Percentiles rank a stretch among this genome's conserved stretches.
phyloP scores from a whole-genome alignment of 2,797 vertebrate species.

The Poecilia wingei region DNA sequence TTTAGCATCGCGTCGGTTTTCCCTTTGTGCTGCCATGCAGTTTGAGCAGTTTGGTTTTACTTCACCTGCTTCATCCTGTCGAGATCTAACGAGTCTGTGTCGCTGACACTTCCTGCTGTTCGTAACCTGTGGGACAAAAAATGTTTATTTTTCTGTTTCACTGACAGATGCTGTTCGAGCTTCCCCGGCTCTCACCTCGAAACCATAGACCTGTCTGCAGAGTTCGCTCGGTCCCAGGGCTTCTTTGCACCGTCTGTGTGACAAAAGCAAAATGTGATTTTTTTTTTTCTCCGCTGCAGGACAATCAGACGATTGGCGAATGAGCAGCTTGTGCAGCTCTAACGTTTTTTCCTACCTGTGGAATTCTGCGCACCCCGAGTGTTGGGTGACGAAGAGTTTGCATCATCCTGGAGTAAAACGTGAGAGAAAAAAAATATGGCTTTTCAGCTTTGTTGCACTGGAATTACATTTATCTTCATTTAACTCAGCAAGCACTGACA shows the following conservation, averaged over 20 bases:
- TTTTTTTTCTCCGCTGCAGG: too few relatives aligned
- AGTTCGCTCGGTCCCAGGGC: slow-evolving; percentile 97
- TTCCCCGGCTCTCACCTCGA: slow-evolving; percentile 85
- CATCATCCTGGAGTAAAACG: slow-evolving; percentile 86
- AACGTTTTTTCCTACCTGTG: slow-evolving; percentile 78
- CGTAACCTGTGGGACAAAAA: slow-evolving; percentile 85
- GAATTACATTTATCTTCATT: neutral
- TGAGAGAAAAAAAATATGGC: neutral
- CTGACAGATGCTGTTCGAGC: slow-evolving; percentile 81
- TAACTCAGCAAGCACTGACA: neutral
- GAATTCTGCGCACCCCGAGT: slow-evolving; percentile 87
- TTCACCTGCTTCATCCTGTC: slow-evolving; percentile 98
- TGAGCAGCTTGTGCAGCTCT: neutral
- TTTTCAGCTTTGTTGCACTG: neutral
- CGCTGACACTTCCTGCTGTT: slow-evolving; percentile 87
- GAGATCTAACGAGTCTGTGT: slow-evolving; percentile 93
- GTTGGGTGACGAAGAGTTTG: slow-evolving; percentile 87
- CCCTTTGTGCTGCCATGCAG: neutral
- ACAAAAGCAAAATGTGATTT: slow-evolving; percentile 15
- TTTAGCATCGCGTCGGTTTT: neutral
- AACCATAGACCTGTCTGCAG: slow-evolving; percentile 92
- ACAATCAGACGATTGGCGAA: neutral
- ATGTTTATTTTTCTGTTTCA: slow-evolving; percentile 76
- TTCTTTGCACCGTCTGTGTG: slow-evolving; percentile 90
- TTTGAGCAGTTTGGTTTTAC: neutral